Conservation (phyloP, 1,140 invertebrate species). For the Musca domestica region DNA sequence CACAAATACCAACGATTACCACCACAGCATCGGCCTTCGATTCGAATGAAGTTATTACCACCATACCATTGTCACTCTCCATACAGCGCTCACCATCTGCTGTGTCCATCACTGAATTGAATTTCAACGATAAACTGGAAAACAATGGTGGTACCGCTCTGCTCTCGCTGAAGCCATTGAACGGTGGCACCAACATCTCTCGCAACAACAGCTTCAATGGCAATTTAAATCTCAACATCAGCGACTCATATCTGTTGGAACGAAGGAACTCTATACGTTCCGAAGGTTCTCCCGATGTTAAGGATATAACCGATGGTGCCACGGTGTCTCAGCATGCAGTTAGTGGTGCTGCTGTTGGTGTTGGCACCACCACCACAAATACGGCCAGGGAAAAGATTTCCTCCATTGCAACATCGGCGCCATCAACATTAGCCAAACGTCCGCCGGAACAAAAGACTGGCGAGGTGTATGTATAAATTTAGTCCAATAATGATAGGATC, state of each 20-base stretch:
- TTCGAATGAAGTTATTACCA: conserved; percentile 37
- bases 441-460: conserved; percentile 48
- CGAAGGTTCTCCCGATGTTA: conserved; percentile 18
- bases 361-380: background rate
- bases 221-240: conserved; percentile 35
- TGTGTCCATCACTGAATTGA: conserved; percentile 43
- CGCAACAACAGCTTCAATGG: conserved; percentile 47
- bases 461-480: conserved; percentile 46
- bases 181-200: conserved; percentile 38
- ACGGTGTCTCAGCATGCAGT: background rate
- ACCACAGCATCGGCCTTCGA: conserved; percentile 43
- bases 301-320: background rate
- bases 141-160: conserved; percentile 34
- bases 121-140: conserved; percentile 29
- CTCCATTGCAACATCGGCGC: conserved; percentile 38
- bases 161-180: conserved; percentile 45
- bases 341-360: background rate
- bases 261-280: conserved; percentile 41
- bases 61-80: conserved; percentile 45
- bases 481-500: background rate
- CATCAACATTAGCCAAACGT: conserved; percentile 49
- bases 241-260: conserved; percentile 34
- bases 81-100: conserved; percentile 43
- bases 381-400: background rate
- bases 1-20: conserved; percentile 47